Conservation (phyloP, 2,113 vertebrate genomes). For the Hassar affinis region DNA sequence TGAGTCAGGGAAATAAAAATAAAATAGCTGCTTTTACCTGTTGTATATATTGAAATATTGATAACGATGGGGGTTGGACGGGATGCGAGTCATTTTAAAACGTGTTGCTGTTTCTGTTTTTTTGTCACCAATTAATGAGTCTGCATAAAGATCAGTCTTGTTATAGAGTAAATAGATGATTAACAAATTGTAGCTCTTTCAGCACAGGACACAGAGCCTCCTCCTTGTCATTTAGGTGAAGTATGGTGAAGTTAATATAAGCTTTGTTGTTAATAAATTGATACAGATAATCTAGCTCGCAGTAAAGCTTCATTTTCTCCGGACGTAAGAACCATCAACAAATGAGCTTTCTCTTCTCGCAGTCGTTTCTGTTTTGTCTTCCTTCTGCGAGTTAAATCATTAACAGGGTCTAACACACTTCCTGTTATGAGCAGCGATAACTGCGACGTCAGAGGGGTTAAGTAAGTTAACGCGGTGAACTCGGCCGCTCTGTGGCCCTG, state of each 20-base stretch:
- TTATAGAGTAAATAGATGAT: not conserved
- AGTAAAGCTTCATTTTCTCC: not conserved
- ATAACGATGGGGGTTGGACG: too few relatives aligned
- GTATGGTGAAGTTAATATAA: not conserved
- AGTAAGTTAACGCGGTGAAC: not conserved
- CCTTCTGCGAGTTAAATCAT: slow-evolving; percentile 1
- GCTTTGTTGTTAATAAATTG: not conserved
- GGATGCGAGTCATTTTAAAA: too few relatives aligned
- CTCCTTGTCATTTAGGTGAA: not conserved
- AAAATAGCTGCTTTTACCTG: too few relatives aligned
- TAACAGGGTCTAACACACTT: slow-evolving; percentile 1
- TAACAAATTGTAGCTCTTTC: not conserved
- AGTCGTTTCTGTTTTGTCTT: not conserved
- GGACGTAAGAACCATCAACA: not conserved
- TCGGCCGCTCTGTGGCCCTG: not conserved
- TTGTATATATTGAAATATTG: too few relatives aligned
- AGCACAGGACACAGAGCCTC: not conserved
- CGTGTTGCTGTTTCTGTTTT: too few relatives aligned
- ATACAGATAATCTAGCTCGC: not conserved
- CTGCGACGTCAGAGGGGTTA: not conserved
- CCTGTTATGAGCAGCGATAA: not conserved
- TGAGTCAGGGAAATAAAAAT: too few relatives aligned
- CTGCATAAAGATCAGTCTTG: not conserved
- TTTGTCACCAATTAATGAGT: too few relatives aligned
- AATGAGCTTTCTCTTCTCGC: not conserved